Evolutionary conservation across 2,888 invertebrate species (phyloP).

Genomic region (Pandemis heparana): DNA sequence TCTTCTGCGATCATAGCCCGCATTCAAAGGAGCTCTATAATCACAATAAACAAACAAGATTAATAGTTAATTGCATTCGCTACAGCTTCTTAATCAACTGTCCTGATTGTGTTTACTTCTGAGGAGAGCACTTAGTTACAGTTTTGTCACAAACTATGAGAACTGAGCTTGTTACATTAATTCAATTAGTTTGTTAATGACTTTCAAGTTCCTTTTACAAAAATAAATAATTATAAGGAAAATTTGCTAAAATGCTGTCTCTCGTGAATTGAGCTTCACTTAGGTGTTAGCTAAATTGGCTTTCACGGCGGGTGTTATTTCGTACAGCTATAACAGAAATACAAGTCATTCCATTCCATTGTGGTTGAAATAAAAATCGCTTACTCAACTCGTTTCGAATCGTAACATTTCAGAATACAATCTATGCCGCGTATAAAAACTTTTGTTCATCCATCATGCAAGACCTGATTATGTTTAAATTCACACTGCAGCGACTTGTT

Average conservation of each 20-base stretch:
- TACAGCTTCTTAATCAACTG: constrained; percentile 16
- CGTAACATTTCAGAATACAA: neutral
- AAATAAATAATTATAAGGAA: neutral
- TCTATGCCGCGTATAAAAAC: neutral
- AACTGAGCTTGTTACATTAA: neutral
- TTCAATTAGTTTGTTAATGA: neutral
- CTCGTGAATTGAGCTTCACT: neutral
- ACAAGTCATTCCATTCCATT: constrained; percentile 11
- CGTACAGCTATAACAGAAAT: neutral
- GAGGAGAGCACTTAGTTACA: neutral
- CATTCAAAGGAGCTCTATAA: constrained; percentile 18
- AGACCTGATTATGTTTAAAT: neutral
- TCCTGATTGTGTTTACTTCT: constrained; percentile 10
- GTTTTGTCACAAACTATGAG: neutral
- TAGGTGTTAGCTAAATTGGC: constrained; percentile 4
- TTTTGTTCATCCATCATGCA: neutral
- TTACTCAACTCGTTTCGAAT: neutral
- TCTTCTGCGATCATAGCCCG: constrained; percentile 13
- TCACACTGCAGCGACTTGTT: neutral
- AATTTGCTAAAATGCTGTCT: neutral
- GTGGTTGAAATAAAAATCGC: neutral
- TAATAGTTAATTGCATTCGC: constrained; percentile 18
- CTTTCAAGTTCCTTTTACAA: neutral
- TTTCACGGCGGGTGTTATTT: neutral
- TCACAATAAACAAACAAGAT: constrained; percentile 15